Evolutionary conservation across 2,888 invertebrate species (phyloP).

Genomic region (Hololepta plana): DNA sequence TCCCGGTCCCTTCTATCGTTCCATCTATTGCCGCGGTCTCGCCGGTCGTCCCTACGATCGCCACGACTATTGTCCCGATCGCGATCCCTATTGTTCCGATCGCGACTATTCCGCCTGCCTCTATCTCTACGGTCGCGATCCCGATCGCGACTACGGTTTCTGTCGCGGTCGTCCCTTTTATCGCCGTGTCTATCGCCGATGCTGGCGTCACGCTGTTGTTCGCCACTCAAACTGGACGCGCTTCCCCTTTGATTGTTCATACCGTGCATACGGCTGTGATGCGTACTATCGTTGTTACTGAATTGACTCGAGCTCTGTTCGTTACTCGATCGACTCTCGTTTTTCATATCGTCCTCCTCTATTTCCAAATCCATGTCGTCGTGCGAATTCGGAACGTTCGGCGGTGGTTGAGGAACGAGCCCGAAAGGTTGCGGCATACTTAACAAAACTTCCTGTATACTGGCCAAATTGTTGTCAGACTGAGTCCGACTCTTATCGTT

Average conservation of each 20-base stretch:
- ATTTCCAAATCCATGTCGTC: slow-evolving; percentile 68
- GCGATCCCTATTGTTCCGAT: slow-evolving; percentile 19
- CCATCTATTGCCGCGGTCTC: slow-evolving; percentile 11
- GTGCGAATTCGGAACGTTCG: slow-evolving; percentile 27
- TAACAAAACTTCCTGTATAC: slow-evolving; percentile 20
- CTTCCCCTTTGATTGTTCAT: too few species aligned
- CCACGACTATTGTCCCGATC: slow-evolving; percentile 16
- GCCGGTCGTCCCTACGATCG: slow-evolving; percentile 17
- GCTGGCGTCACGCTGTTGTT: slow-evolving; percentile 19
- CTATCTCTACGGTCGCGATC: slow-evolving; percentile 11
- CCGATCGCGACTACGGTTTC: slow-evolving; percentile 6
- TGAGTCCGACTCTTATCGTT: too few species aligned
- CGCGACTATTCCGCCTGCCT: slow-evolving; percentile 22
- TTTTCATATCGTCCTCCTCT: slow-evolving; percentile 39
- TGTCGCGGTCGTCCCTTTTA: slow-evolving; percentile 3
- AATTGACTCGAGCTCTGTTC: too few species aligned
- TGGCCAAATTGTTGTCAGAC: too few species aligned
- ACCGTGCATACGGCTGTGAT: too few species aligned
- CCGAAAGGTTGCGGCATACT: slow-evolving; percentile 28
- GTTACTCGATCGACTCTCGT: too few species aligned
- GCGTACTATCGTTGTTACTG: too few species aligned
- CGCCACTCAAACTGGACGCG: too few species aligned
- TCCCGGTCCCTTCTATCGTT: slow-evolving; percentile 11
- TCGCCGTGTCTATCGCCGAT: slow-evolving; percentile 16
- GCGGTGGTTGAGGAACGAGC: slow-evolving; percentile 21